Evolutionary conservation across 2,888 invertebrate species (phyloP).

Genomic region (Tenthredo amoena): DNA sequence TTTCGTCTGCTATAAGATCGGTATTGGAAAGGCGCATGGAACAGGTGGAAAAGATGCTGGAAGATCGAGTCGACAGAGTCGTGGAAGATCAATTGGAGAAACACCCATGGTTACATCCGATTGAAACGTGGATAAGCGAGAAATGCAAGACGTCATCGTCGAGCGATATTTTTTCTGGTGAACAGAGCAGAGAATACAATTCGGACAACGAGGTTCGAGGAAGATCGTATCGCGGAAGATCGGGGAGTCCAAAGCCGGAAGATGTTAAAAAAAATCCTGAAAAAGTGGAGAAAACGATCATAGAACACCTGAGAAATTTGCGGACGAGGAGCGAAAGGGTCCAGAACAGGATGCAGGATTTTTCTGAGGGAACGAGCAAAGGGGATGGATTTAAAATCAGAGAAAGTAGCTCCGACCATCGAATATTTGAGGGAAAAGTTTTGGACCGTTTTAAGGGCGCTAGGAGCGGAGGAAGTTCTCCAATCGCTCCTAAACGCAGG

Average conservation of each 20-base stretch:
- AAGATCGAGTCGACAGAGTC: slow-evolving; percentile 65
- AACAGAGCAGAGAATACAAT: slow-evolving; percentile 47
- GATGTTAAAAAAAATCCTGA: slow-evolving; percentile 29
- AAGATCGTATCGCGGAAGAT: neutral
- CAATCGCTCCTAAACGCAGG: slow-evolving; percentile 40
- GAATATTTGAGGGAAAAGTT: slow-evolving; percentile 20
- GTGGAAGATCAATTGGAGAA: slow-evolving; percentile 68
- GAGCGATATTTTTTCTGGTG: slow-evolving; percentile 46
- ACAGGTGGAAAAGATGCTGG: slow-evolving; percentile 63
- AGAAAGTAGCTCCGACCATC: slow-evolving; percentile 32
- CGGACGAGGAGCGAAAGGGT: slow-evolving; percentile 5
- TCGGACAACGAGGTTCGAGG: slow-evolving; percentile 47
- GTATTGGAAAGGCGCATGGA: slow-evolving; percentile 61
- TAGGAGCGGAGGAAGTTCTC: slow-evolving; percentile 45
- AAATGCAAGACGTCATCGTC: slow-evolving; percentile 56
- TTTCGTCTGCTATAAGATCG: slow-evolving; percentile 48
- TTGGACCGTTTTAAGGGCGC: slow-evolving; percentile 41
- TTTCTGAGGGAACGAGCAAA: slow-evolving; percentile 1
- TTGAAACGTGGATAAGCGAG: slow-evolving; percentile 70
- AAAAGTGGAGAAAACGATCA: slow-evolving; percentile 54
- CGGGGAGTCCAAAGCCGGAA: neutral
- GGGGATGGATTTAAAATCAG: slow-evolving; percentile 50
- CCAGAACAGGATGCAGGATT: neutral
- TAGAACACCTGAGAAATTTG: slow-evolving; percentile 44
- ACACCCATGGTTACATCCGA: slow-evolving; percentile 69